Evolutionary conservation across 2,113 vertebrate species (phyloP).

Genomic region (Pomatorhinus ruficollis): DNA sequence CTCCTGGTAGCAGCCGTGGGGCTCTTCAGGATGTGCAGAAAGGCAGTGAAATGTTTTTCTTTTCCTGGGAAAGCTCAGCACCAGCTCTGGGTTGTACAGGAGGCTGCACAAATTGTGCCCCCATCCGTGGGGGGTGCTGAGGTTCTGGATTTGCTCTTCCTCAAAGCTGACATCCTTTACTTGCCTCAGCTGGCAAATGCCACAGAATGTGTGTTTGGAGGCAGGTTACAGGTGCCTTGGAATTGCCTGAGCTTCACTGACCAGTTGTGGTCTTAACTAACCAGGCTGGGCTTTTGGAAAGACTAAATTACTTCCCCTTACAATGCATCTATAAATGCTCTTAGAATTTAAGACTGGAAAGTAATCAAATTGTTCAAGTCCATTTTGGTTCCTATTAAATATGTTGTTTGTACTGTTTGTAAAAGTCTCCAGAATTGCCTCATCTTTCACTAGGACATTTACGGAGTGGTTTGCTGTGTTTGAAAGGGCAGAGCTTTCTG

Average conservation of each 20-base stretch:
- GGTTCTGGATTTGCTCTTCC: neutral
- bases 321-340: neutral
- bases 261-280: neutral
- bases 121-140: neutral
- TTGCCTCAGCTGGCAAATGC: neutral
- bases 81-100: neutral
- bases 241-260: neutral
- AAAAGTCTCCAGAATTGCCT: neutral
- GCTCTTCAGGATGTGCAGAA: neutral
- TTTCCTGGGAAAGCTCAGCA: neutral
- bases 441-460: neutral
- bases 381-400: neutral
- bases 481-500: neutral
- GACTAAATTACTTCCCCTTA: neutral
- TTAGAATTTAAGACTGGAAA: neutral
- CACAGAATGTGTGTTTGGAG: neutral
- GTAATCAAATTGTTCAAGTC: neutral
- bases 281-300: neutral
- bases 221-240: neutral
- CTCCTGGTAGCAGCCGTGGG: neutral
- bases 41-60: neutral
- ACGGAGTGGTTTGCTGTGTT: neutral
- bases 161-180: neutral
- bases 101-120: neutral
- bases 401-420: neutral